These are phyloP conservation scores for Glaucomys volans DNA, from an alignment of 2,113 vertebrate genomes.

Conservation along the genomic window DNA sequence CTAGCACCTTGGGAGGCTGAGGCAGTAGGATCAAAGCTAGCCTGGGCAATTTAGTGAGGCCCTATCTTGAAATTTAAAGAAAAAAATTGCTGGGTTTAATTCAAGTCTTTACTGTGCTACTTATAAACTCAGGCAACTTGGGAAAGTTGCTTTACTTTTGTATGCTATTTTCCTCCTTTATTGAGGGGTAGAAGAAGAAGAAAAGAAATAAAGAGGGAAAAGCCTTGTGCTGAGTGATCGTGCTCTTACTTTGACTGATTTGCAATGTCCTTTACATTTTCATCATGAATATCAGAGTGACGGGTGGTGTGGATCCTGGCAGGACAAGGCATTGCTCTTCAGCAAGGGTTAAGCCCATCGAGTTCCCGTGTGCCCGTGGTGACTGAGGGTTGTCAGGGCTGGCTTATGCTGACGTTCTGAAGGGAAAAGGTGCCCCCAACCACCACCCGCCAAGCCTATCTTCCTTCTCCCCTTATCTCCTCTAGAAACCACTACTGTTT, in stretches of 20 bases:
- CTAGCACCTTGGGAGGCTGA: too few species aligned
- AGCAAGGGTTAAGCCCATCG: background rate
- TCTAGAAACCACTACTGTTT: background rate
- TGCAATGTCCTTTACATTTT: background rate
- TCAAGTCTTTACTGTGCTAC: background rate
- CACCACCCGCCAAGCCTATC: too few species aligned
- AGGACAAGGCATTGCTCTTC: background rate
- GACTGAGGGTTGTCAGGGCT: background rate
- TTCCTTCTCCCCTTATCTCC: background rate
- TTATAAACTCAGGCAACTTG: background rate
- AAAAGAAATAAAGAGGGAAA: too few species aligned
- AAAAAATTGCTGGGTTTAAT: background rate
- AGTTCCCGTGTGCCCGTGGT: rapidly evolving
- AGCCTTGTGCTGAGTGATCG: rapidly evolving
- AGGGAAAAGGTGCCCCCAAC: background rate
- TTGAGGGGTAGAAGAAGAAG: background rate
- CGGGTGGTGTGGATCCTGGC: background rate
- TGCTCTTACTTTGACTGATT: background rate
- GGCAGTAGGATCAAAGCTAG: too few species aligned
- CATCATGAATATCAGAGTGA: background rate
- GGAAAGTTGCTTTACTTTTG: background rate
- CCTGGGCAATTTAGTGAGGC: too few species aligned
- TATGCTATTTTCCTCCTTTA: background rate
- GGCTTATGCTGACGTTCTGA: background rate
- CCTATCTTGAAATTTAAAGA: too few species aligned